Base-by-base conservation (phyloP, 2,888 invertebrate species). In the Protophormia terraenovae region DNA sequence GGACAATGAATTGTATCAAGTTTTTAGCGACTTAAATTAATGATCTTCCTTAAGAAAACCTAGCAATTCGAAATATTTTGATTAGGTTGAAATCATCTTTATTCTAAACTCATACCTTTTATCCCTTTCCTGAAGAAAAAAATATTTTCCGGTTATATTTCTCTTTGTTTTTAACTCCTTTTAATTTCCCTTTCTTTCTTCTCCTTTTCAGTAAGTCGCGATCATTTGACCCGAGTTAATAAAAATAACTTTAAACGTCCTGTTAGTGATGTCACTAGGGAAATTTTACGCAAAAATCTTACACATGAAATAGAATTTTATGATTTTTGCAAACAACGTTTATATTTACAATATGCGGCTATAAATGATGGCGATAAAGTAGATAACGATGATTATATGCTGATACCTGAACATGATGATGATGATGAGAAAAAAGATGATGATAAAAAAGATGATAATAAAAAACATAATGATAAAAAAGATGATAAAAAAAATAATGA, bases 281-380 rank as follows among this genome's bases (percentile, higher is more conserved):
- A 97, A 58, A 95, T 97, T 32, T 95, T 98, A 2, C 94, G 96
- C 87, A 94, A 94, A 77, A 97, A 98, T 92, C 96, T 98, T 90
- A 97, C 97, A 0, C 94, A 96, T 72, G 97, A 98, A 93, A 96
- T 97, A 5, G 97, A 98, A 90, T 97, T 98, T 92, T 98, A 97
- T 91, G 96, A 97, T 90, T 98, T 97, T 92, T 97, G 97, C 91
- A 95, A 95, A 88, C 97, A 97, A 90, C 94, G 97, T 87, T 94
- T 98, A 10, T 96, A 97, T 90, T 94, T 95, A 90, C 97, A 98
- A 89, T 94, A 96, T 78, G 93, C 95, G 50, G 97, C 97, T 0
- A 93, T 97, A 1, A 94, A 94, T 64, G 75, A 87, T n/a, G 89
- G 89, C 32, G 81, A 87, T 8, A 67, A 83, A 6, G 79, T 89